These are phyloP conservation scores for Mythimna vitellina DNA, from an alignment of 2,888 invertebrate genomes.

Conservation along the genomic window DNA sequence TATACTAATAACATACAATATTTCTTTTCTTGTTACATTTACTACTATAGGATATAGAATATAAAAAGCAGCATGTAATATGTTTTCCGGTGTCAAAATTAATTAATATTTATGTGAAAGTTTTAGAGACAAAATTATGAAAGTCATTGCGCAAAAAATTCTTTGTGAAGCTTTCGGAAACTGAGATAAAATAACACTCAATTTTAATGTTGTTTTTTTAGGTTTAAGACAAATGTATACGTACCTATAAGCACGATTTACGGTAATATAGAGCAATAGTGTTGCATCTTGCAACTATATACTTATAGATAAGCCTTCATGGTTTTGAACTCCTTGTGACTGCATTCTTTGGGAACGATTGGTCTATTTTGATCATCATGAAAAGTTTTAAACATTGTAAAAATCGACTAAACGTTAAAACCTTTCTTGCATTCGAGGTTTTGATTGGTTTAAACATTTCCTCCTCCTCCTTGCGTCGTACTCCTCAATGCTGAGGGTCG, in stretches of 20 bases:
- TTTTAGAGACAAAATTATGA: not conserved
- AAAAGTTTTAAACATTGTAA: not conserved
- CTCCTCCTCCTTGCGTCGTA: too few species aligned
- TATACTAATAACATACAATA: slow-evolving; percentile 48
- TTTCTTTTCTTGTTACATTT: slow-evolving; percentile 49
- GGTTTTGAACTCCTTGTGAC: not conserved
- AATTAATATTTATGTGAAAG: slow-evolving; percentile 29
- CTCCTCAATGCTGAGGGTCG: too few species aligned
- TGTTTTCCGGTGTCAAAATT: slow-evolving; percentile 47
- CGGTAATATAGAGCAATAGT: slow-evolving; percentile 8
- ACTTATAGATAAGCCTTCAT: not conserved
- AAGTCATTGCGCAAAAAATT: slow-evolving; percentile 20
- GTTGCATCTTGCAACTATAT: slow-evolving; percentile 3
- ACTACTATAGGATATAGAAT: slow-evolving; percentile 35
- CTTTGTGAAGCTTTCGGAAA: not conserved
- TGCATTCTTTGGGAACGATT: not conserved
- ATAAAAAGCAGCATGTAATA: slow-evolving; percentile 30
- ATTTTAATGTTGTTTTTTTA: slow-evolving; percentile 21
- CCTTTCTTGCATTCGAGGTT: not conserved
- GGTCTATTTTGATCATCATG: not conserved
- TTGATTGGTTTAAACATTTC: not conserved
- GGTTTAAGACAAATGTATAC: not conserved
- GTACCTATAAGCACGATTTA: slow-evolving; percentile 1
- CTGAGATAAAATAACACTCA: not conserved
- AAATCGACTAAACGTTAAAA: not conserved